phyloP scores from a whole-genome alignment of 2,888 invertebrate species.

The Cantharis flavilabris region DNA sequence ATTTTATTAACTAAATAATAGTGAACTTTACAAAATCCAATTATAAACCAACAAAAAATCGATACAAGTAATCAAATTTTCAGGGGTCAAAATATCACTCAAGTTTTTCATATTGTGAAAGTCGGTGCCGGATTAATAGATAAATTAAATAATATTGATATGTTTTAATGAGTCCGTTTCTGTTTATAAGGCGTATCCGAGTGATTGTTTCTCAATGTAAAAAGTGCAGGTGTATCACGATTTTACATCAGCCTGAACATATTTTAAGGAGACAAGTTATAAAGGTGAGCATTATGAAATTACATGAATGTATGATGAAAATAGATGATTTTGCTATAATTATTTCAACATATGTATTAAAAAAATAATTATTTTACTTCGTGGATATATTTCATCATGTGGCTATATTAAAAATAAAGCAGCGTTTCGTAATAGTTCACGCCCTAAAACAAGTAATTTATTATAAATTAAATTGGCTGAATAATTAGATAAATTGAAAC shows the following conservation, averaged over 20 bases:
- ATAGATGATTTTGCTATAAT: slow-evolving; percentile 25
- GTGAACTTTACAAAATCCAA: not conserved
- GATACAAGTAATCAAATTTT: not conserved
- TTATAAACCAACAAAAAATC: not conserved
- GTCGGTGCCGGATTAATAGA: not conserved
- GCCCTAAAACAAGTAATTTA: slow-evolving; percentile 8
- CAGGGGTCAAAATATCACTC: not conserved
- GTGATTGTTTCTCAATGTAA: slow-evolving; percentile 34
- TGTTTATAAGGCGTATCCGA: slow-evolving; percentile 32
- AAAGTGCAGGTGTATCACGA: slow-evolving; percentile 39
- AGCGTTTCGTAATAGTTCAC: slow-evolving; percentile 20
- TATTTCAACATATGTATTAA: slow-evolving; percentile 18
- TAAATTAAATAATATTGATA: not conserved
- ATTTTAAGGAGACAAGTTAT: slow-evolving; percentile 37
- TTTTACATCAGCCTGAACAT: slow-evolving; percentile 35
- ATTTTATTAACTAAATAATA: not conserved
- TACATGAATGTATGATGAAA: slow-evolving; percentile 31
- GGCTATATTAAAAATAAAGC: slow-evolving; percentile 14
- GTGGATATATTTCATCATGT: slow-evolving; percentile 5
- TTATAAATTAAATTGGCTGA: not conserved
- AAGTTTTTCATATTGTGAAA: not conserved
- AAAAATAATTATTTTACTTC: slow-evolving; percentile 19
- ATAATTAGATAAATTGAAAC: not conserved
- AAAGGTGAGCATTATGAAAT: slow-evolving; percentile 37
- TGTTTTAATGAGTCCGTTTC: slow-evolving; percentile 20